Conservation (phyloP, 1,140 invertebrate genomes). For the Drosophila melanica region DNA sequence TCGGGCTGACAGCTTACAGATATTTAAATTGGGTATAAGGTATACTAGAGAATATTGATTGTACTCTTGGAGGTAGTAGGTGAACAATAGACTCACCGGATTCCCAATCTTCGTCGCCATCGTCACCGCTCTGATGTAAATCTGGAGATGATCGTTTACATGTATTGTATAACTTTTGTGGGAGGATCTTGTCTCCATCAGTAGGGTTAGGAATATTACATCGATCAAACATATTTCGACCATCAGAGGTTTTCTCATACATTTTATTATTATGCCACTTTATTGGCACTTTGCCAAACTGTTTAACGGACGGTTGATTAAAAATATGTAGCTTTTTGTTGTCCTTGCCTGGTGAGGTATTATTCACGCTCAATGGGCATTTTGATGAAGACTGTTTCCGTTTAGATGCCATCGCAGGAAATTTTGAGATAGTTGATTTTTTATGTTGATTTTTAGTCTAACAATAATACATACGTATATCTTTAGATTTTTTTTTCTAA, state of each 20-base stretch:
- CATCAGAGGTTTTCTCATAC: slow-evolving; percentile 59
- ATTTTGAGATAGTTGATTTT: slow-evolving; percentile 74
- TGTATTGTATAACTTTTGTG: slow-evolving; percentile 66
- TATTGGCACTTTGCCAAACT: slow-evolving; percentile 46
- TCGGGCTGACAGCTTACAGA: slow-evolving; percentile 16
- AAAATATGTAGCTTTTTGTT: slow-evolving; percentile 68
- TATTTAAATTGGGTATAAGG: slow-evolving; percentile 46
- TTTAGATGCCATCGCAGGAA: slow-evolving; percentile 67
- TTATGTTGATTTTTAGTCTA: slow-evolving; percentile 75
- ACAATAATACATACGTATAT: slow-evolving; percentile 28
- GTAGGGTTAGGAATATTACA: slow-evolving; percentile 48
- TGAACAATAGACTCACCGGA: slow-evolving; percentile 87
- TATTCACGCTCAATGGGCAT: slow-evolving; percentile 58
- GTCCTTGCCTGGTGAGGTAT: slow-evolving; percentile 69
- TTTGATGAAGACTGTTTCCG: slow-evolving; percentile 69
- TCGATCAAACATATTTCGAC: slow-evolving; percentile 64
- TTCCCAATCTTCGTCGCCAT: slow-evolving; percentile 87
- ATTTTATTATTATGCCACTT: slow-evolving; percentile 63
- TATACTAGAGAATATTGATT: slow-evolving; percentile 45
- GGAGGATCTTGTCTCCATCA: slow-evolving; percentile 58
- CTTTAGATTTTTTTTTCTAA: neutral
- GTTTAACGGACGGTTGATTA: slow-evolving; percentile 70
- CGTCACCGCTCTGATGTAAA: slow-evolving; percentile 61
- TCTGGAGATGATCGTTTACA: slow-evolving; percentile 70
- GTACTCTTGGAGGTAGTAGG: slow-evolving; percentile 44